Conservation (phyloP, 23 tunicate genomes). For the Halocynthia roretzi region DNA sequence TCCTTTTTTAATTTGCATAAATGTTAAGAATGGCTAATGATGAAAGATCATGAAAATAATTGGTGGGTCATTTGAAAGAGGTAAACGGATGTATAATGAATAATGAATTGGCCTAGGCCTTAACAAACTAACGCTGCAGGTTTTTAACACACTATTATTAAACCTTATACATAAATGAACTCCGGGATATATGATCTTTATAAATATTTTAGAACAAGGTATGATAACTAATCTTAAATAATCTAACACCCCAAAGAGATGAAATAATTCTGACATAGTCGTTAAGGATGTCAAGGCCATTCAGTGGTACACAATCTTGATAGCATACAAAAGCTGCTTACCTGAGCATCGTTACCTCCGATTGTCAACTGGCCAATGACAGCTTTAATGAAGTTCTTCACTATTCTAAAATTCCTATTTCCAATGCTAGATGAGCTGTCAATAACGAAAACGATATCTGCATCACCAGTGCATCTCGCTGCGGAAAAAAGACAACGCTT, state of each 20-base stretch:
- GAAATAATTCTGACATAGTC: too few relatives aligned
- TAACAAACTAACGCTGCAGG: too few relatives aligned
- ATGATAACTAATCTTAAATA: too few relatives aligned
- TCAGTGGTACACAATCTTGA: not conserved
- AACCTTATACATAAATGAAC: too few relatives aligned
- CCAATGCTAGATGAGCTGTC: constrained; percentile 35
- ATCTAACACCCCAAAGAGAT: too few relatives aligned
- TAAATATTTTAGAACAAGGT: too few relatives aligned
- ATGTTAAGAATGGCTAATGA: not conserved
- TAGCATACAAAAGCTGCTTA: not conserved
- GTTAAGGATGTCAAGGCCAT: not conserved
- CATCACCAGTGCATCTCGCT: constrained; percentile 5
- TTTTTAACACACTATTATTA: too few relatives aligned
- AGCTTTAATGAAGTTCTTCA: constrained; percentile 16
- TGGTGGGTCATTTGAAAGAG: not conserved
- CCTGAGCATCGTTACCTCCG: constrained; percentile 17
- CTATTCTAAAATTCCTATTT: constrained; percentile 8
- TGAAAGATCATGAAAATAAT: not conserved
- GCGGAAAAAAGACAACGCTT: not conserved
- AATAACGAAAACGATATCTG: constrained; percentile 26
- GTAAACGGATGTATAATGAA: not conserved
- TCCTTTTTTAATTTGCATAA: not conserved
- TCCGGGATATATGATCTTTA: too few relatives aligned
- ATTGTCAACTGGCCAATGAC: constrained; percentile 8
- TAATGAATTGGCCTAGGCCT: not conserved